phyloP scores from a whole-genome alignment of 2,888 invertebrate species.

The Geotrupes spiniger region DNA sequence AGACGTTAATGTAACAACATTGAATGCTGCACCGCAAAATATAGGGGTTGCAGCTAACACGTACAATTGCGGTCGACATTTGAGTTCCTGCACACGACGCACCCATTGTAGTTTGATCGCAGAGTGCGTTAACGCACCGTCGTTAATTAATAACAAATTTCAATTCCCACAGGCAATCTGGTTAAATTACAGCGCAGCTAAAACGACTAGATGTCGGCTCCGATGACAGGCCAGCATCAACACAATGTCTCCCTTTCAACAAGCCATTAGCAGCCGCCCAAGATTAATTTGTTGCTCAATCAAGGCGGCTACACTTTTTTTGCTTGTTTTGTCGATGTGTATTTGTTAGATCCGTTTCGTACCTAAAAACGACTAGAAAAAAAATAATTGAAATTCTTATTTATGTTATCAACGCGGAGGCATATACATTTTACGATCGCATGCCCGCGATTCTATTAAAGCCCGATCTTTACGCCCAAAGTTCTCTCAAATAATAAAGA shows the following conservation, averaged over 20 bases:
- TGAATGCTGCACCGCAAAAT: too few relatives aligned
- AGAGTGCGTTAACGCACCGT: too few relatives aligned
- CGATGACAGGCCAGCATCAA: conserved; percentile 20
- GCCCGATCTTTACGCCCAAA: too few relatives aligned
- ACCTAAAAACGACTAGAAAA: background rate
- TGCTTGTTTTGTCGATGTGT: conserved; percentile 2
- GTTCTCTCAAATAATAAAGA: too few relatives aligned
- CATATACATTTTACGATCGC: too few relatives aligned
- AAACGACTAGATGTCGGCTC: conserved; percentile 7
- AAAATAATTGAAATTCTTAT: conserved; percentile 1
- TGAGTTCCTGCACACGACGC: too few relatives aligned
- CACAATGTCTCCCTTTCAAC: conserved; percentile 22
- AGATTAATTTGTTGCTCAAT: conserved; percentile 22
- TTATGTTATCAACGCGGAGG: background rate
- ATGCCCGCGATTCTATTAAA: too few relatives aligned
- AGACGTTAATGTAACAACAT: too few relatives aligned
- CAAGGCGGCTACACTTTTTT: conserved; percentile 7
- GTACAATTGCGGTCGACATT: too few relatives aligned
- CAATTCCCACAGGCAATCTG: conserved; percentile 6
- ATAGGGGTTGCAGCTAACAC: too few relatives aligned
- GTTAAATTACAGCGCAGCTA: conserved; percentile 3
- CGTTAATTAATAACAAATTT: too few relatives aligned
- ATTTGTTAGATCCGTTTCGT: background rate
- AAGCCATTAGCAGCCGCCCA: conserved; percentile 19
- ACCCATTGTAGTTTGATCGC: too few relatives aligned